Evolutionary conservation across 2,888 invertebrate genomes (phyloP).

Genomic region (Pterobdella sp.): DNA sequence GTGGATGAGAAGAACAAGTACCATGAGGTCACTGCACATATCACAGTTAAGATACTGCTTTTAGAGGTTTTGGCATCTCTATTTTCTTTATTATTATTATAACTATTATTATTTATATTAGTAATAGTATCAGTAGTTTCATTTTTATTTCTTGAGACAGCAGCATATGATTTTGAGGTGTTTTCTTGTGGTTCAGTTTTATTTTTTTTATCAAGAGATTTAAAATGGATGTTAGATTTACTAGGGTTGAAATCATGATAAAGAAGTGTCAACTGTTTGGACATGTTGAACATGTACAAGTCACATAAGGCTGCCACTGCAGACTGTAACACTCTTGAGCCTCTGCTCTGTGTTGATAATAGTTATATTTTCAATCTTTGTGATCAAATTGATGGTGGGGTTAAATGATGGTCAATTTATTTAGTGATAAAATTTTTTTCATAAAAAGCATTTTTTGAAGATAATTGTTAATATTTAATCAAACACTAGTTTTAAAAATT

Average conservation of each 20-base stretch:
- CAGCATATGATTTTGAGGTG: not conserved
- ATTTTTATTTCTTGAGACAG: not conserved
- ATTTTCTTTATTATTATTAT: not conserved
- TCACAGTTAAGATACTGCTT: slow-evolving; percentile 48
- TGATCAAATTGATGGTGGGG: no score
- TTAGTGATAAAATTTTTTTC: no score
- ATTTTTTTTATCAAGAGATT: no score
- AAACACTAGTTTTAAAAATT: not conserved
- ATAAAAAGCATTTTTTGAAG: not conserved
- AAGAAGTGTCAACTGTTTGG: slow-evolving; percentile 39
- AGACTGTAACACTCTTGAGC: slow-evolving; percentile 75
- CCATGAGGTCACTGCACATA: slow-evolving; percentile 71
- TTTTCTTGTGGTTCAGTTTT: not conserved
- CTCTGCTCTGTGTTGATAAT: no score
- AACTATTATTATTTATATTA: not conserved
- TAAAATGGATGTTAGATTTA: no score
- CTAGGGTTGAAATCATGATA: not conserved
- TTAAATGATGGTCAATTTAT: no score
- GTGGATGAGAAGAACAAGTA: slow-evolving; percentile 84
- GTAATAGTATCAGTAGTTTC: not conserved
- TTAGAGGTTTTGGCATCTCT: not conserved
- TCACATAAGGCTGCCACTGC: slow-evolving; percentile 68
- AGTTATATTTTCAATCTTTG: no score
- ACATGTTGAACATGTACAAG: slow-evolving; percentile 59
- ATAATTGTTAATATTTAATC: not conserved